A percentile compares a stretch with the other conserved stretches of the same genome.
These are phyloP conservation scores for Acrobeloides nanus DNA, from an alignment of 2,888 invertebrate genomes.

Conservation along the genomic window DNA sequence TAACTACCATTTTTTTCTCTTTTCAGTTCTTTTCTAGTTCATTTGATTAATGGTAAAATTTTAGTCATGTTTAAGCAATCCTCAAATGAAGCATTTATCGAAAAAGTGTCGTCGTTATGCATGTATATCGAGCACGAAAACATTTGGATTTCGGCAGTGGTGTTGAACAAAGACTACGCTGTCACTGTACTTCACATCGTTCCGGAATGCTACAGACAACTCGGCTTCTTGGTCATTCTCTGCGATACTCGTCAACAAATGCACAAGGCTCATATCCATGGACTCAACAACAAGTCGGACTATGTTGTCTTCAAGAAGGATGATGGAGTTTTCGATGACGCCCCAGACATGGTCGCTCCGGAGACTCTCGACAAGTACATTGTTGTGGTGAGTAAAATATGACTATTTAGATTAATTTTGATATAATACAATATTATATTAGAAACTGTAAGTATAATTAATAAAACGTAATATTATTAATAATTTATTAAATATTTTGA, in stretches of 20 bases:
- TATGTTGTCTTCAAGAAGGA: constrained; percentile 22
- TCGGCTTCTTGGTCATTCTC: constrained; percentile 12
- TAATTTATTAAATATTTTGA: too few relatives aligned
- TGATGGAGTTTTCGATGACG: constrained; percentile 16
- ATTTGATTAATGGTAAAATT: too few relatives aligned
- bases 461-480: constrained; percentile 13
- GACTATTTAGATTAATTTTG: constrained; percentile 21
- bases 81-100: too few relatives aligned
- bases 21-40: too few relatives aligned
- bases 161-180: constrained; percentile 14
- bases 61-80: too few relatives aligned
- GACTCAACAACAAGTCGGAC: constrained; percentile 18
- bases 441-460: neutral
- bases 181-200: constrained; percentile 15
- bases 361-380: constrained; percentile 17
- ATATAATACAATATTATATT: constrained; percentile 6
- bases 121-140: constrained; percentile 17
- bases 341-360: constrained; percentile 15
- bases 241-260: constrained; percentile 9
- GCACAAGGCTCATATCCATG: constrained; percentile 21
- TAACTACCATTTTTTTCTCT: too few relatives aligned
- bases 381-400: constrained; percentile 22
- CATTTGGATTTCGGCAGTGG: constrained; percentile 9
- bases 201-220: constrained; percentile 12
- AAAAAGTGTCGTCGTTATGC: constrained; percentile 13